Evolutionary conservation across 2,888 invertebrate genomes (phyloP).

Genomic region (Fragum sueziense): DNA sequence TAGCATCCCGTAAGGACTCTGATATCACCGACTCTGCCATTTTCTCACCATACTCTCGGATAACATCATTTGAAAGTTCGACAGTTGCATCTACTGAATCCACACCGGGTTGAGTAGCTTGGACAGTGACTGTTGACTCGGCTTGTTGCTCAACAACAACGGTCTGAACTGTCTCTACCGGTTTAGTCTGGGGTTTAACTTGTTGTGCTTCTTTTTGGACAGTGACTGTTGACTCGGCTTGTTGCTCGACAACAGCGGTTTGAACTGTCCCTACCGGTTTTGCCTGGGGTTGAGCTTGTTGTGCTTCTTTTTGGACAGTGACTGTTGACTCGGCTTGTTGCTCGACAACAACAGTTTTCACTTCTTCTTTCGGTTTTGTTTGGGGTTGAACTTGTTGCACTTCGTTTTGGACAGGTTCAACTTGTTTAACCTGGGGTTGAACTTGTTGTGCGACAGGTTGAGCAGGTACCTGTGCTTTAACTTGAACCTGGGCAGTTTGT

Average conservation of each 20-base stretch:
- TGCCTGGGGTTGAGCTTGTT: not conserved
- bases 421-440: not conserved
- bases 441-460: not conserved
- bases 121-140: not conserved
- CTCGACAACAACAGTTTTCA: not conserved
- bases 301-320: not conserved
- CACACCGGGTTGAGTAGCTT: not conserved
- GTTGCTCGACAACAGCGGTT: not conserved
- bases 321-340: not conserved
- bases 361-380: not conserved
- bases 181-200: not conserved
- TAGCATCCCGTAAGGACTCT: conserved; percentile 7
- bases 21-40: conserved; percentile 18
- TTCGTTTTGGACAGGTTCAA: not conserved
- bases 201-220: not conserved
- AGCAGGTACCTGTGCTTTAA: not conserved
- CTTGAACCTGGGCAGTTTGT: too few species aligned
- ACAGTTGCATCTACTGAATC: conserved; percentile 5
- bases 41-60: conserved; percentile 12
- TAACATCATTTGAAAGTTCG: conserved; percentile 13
- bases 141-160: not conserved
- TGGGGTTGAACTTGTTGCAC: not conserved
- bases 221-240: not conserved
- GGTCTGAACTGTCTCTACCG: not conserved
- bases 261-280: not conserved